A percentile compares a stretch with the other conserved stretches of the same genome.
Evolutionary conservation across 2,797 vertebrate species (phyloP).

Genomic region (Artibeus lituratus): DNA sequence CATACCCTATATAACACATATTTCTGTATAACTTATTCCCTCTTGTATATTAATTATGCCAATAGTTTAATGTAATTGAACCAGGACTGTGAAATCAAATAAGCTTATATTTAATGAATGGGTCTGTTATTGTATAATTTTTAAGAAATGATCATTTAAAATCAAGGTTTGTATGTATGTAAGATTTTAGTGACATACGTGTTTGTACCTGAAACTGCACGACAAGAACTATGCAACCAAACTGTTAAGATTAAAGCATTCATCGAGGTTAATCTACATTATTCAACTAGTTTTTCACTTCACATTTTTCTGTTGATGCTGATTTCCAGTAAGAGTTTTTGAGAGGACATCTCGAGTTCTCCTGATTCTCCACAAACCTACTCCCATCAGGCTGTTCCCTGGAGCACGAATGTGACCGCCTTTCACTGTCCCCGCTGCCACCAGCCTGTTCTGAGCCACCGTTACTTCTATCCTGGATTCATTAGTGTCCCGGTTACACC

Average conservation of each 20-base stretch:
- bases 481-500: not conserved
- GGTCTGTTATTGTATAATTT: not conserved
- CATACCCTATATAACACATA: not conserved
- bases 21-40: not conserved
- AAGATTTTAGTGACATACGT: not conserved
- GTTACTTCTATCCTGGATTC: not conserved
- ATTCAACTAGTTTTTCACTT: not conserved
- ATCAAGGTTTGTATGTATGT: not conserved
- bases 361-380: not conserved
- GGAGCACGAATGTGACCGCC: not conserved
- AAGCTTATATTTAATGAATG: not conserved
- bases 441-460: not conserved
- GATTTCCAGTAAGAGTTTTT: not conserved
- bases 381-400: not conserved
- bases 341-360: not conserved
- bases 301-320: not conserved
- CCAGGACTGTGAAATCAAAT: not conserved
- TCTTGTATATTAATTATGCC: not conserved
- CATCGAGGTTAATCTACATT: not conserved
- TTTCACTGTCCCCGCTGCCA: not conserved
- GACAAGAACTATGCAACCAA: not conserved
- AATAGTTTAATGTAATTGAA: not conserved
- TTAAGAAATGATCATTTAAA: not conserved
- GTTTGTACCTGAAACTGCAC: not conserved
- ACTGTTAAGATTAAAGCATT: not conserved